Evolutionary conservation across 2,888 invertebrate species (phyloP).

Genomic region (Crocallis elinguaria): DNA sequence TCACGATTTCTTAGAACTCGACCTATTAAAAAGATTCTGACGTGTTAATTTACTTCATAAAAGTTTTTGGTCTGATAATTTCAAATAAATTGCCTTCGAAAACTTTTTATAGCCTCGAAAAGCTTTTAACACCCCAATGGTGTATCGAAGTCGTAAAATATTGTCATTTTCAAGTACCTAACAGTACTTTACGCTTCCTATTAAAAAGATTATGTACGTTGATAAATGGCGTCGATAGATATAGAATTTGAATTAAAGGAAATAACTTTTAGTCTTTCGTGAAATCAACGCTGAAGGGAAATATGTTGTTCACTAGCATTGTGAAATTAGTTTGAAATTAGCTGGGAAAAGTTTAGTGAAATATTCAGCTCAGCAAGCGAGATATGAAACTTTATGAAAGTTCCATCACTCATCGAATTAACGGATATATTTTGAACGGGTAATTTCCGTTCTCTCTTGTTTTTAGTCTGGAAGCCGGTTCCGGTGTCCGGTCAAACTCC

Average conservation of each 20-base stretch:
- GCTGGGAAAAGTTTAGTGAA: neutral
- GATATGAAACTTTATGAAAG: too few species aligned
- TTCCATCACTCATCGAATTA: too few species aligned
- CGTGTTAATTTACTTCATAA: constrained; percentile 27
- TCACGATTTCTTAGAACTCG: constrained; percentile 4
- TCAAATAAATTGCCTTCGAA: constrained; percentile 35
- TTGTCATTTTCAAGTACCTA: constrained; percentile 39
- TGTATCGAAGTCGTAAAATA: constrained; percentile 41
- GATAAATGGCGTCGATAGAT: constrained; percentile 31
- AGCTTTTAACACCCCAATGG: constrained; percentile 41
- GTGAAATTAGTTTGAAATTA: too few species aligned
- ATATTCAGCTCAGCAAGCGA: too few species aligned
- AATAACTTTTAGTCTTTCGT: neutral
- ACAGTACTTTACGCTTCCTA: constrained; percentile 7
- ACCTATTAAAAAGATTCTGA: constrained; percentile 15
- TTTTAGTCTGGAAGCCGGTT: too few species aligned
- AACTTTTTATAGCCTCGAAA: constrained; percentile 38
- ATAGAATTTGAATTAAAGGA: constrained; percentile 28
- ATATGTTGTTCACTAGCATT: too few species aligned
- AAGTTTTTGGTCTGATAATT: constrained; percentile 34
- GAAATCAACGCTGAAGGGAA: too few species aligned
- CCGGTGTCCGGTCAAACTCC: too few species aligned
- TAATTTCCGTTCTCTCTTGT: too few species aligned
- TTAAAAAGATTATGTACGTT: constrained; percentile 33
- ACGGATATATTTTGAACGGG: too few species aligned